Evolutionary conservation across 2,888 invertebrate genomes (phyloP), one percentile per base, ranked within the genome.

Genomic region (Horisme vitalbata): DNA sequence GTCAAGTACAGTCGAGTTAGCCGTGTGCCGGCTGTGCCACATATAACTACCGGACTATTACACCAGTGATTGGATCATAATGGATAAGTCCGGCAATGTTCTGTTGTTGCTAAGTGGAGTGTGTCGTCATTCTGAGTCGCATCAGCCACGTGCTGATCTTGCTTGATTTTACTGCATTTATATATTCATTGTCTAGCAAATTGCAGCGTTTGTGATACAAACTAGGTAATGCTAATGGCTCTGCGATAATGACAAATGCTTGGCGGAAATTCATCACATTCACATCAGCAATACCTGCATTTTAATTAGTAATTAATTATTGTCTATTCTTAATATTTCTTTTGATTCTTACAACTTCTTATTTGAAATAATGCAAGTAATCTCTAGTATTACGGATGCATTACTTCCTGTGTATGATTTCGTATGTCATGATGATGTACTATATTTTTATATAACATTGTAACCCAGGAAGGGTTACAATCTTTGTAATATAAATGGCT

Each of bases 51-150:
- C 63, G 72, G 65, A 71, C 70, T 70, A 75, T 80, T 78, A 79
- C 76, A 76, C 70, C 66, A 72, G 59, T 77, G 76, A 80, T 84
- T 82, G 75, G 73, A 82, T 84, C 83, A 80, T 78, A 80, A 78
- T 80, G 69, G 72, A 61, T 75, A 80, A 82, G 74, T 78, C 79
- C 69, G 73, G 69, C 73, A 75, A 65, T 63, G 61, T 62, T 66
- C 59, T 66, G 61, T 65, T 66, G 66, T 61, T 65, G 71, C 61
- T 68, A 75, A 81, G 66, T 77, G 74, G 75, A 74, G 64, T 79
- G 73, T 75, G 71, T 72, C 75, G 68, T 71, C 72, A 73, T 62
- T 68, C 47, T 48, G 56, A 55, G 37, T 36, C 55, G 63, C 34
- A 31, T n/a, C 7, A 43, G 48, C 34, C 77, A 78, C 77, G 71